Conservation (phyloP, 2,113 vertebrate genomes). For the Thunnus maccoyii region DNA sequence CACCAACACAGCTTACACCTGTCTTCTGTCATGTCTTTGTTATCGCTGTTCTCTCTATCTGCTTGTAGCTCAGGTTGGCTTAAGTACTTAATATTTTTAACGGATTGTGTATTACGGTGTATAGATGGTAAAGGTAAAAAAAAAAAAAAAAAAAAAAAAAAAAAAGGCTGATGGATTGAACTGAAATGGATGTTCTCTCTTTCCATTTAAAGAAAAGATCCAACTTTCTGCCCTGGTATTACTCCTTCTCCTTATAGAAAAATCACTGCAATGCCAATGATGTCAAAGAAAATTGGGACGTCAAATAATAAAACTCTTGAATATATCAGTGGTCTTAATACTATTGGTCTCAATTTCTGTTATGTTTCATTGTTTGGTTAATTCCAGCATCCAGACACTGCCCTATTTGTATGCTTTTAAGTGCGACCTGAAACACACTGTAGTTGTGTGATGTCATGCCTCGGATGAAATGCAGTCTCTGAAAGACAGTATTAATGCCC, state of each 20-base stretch:
- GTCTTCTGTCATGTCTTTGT: slow-evolving; percentile 69
- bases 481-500: neutral
- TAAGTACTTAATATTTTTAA: slow-evolving; percentile 94
- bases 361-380: neutral
- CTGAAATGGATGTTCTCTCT: slow-evolving; percentile 66
- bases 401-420: too few relatives aligned
- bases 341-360: slow-evolving; percentile 33
- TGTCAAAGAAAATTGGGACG: slow-evolving; percentile 78
- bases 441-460: neutral
- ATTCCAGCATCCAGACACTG: neutral
- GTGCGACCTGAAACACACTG: neutral
- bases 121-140: slow-evolving; percentile 70
- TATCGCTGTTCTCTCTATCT: slow-evolving; percentile 70
- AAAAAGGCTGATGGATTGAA: slow-evolving; percentile 57
- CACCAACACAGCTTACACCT: slow-evolving; percentile 66
- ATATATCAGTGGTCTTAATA: slow-evolving; percentile 61
- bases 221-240: slow-evolving; percentile 76
- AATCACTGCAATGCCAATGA: slow-evolving; percentile 80
- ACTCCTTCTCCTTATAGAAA: slow-evolving; percentile 70
- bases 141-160: neutral
- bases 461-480: slow-evolving; percentile 2
- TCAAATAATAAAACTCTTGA: slow-evolving; percentile 85
- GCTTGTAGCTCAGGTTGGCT: slow-evolving; percentile 85
- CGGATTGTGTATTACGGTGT: slow-evolving; percentile 89
- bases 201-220: slow-evolving; percentile 73